phyloP scores from a whole-genome alignment of 1,140 invertebrate genomes.

The Drosophila subpulchrella region DNA sequence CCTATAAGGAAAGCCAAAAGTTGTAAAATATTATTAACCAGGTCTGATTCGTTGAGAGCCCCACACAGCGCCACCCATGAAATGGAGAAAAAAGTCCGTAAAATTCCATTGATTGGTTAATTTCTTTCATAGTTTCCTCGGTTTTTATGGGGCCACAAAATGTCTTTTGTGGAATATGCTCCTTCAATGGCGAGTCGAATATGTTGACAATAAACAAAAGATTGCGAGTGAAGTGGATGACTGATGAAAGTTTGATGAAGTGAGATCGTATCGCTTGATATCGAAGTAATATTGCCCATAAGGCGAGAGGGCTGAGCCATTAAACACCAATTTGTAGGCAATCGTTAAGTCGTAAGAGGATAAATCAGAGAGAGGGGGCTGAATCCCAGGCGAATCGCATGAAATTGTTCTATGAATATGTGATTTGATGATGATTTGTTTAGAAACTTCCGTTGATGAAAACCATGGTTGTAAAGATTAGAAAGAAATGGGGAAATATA shows the following conservation, averaged over 20 bases:
- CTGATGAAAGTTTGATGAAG: constrained; percentile 77
- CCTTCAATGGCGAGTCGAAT: constrained; percentile 29
- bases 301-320: constrained; percentile 35
- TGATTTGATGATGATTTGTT: constrained; percentile 32
- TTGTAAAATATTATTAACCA: constrained; percentile 58
- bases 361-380: constrained; percentile 5
- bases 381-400: constrained; percentile 9
- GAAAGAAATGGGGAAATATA: too few relatives aligned
- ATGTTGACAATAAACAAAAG: constrained; percentile 67
- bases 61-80: constrained; percentile 71
- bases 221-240: constrained; percentile 49
- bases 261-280: constrained; percentile 62
- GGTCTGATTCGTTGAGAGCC: constrained; percentile 38
- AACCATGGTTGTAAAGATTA: too few relatives aligned
- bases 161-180: constrained; percentile 35
- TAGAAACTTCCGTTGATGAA: constrained; percentile 22
- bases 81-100: constrained; percentile 21
- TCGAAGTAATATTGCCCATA: constrained; percentile 25
- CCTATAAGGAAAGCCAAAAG: constrained; percentile 46
- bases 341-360: constrained; percentile 52
- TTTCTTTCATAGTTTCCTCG: constrained; percentile 66
- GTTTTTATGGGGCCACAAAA: constrained; percentile 55
- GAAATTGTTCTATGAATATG: constrained; percentile 44
- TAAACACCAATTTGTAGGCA: constrained; percentile 70
- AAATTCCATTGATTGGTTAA: constrained; percentile 70